These are phyloP conservation scores for Hypomesus transpacificus DNA, from an alignment of 2,113 vertebrate species.

Conservation along the genomic window DNA sequence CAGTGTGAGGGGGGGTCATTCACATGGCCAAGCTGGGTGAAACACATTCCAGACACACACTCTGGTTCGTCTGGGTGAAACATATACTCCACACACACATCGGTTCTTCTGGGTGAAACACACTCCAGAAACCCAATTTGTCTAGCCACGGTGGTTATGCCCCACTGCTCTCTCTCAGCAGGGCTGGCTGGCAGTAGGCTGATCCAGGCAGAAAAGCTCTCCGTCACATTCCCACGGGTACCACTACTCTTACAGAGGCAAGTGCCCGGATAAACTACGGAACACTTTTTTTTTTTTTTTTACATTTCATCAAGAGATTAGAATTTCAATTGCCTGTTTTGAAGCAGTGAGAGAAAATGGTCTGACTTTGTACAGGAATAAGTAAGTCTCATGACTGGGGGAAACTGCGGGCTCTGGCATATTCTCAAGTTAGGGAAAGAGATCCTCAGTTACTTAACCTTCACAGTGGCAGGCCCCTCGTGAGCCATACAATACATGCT, in stretches of 20 bases:
- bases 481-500: constrained; percentile 48
- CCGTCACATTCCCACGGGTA: not conserved
- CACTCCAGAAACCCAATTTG: constrained; percentile 6
- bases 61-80: too few species aligned
- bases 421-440: not conserved
- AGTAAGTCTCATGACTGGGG: not conserved
- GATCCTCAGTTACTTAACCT: constrained; percentile 16
- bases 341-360: not conserved
- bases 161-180: not conserved
- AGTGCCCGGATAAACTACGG: constrained; percentile 9
- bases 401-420: constrained; percentile 8
- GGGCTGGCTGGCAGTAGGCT: constrained; percentile 4
- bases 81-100: too few species aligned
- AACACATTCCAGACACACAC: too few species aligned
- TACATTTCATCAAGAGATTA: too few species aligned
- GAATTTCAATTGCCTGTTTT: too few species aligned
- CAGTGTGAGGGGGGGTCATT: constrained; percentile 17
- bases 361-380: too few species aligned
- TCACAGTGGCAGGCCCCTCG: constrained; percentile 28
- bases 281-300: constrained; percentile 8
- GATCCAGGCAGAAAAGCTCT: constrained; percentile 4
- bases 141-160: not conserved
- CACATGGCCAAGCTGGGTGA: not conserved
- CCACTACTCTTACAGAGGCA: constrained; percentile 5
- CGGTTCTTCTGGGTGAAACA: too few species aligned